Evolutionary conservation across 2,888 invertebrate genomes (phyloP).

Genomic region (Himalopsyche japonica): DNA sequence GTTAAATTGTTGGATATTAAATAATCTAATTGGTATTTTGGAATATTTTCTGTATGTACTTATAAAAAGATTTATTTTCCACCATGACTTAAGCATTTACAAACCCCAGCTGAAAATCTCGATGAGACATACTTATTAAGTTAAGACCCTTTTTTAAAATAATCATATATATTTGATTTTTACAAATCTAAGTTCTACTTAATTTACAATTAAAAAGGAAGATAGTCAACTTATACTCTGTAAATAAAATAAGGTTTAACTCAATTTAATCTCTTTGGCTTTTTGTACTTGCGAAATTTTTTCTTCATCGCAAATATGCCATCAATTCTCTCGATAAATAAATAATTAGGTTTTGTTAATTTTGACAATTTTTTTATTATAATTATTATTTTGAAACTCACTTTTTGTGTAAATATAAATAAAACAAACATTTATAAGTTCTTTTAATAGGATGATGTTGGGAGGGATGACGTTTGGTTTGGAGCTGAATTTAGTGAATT

Average conservation of each 20-base stretch:
- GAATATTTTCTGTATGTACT: slow-evolving; percentile 14
- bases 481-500: slow-evolving; percentile 25
- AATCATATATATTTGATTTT: slow-evolving; percentile 7
- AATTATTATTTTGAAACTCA: slow-evolving; percentile 21
- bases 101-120: slow-evolving; percentile 14
- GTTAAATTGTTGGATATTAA: neutral
- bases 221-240: slow-evolving; percentile 36
- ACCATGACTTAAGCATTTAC: slow-evolving; percentile 17
- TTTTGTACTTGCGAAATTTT: slow-evolving; percentile 12
- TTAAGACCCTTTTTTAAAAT: slow-evolving; percentile 2
- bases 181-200: slow-evolving; percentile 12
- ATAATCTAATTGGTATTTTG: neutral
- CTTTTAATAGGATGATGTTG: neutral
- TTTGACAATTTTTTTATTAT: slow-evolving; percentile 9
- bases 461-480: neutral
- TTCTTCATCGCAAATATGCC: slow-evolving; percentile 21
- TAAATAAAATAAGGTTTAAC: slow-evolving; percentile 35
- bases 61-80: slow-evolving; percentile 6
- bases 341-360: slow-evolving; percentile 26
- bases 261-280: slow-evolving; percentile 20
- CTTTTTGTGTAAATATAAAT: slow-evolving; percentile 17
- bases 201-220: slow-evolving; percentile 26
- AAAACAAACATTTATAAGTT: neutral
- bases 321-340: slow-evolving; percentile 14
- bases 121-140: slow-evolving; percentile 12